Evolutionary conservation across 2,888 invertebrate genomes (phyloP), one percentile per base, ranked within the genome.

Genomic region (Parascotia fuliginaria): DNA sequence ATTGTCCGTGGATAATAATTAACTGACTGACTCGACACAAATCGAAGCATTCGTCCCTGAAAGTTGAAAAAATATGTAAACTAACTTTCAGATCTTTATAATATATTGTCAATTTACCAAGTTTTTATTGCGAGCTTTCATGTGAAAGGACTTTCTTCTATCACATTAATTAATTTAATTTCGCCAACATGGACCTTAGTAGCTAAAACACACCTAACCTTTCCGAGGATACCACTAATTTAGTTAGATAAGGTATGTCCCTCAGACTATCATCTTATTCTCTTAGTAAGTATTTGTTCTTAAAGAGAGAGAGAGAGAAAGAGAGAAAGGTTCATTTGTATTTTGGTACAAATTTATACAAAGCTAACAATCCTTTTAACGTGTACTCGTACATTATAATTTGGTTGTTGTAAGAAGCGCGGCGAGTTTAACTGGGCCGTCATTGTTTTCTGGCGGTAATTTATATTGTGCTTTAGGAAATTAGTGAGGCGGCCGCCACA

Each of bases 1-100:
- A 88, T 85, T 86, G 83, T 85, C 83, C 79, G 81, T 75, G 72
- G 77, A 78, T 83, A 85, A 86, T 89, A 89, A 90, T 89, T 88
- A 89, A 87, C 87, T 77, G 76, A 71, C 85, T 90, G 90, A 90
- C 89, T 87, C 84, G 73, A 82, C 87, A 81, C 60, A 85, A 85
- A 80, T 76, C 59, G 63, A 70, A 75, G 70, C 60, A 75, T 67
- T 61, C 64, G 60, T 65, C 65, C 60, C 64, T 74, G 70, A 61
- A 76, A 77, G 68, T 75, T 73, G 60, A 65, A 72, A 78, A 72
- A 71, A 73, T 77, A 70, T 70, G 65, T 49, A 67, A 66, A 75
- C 59, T 67, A 70, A 66, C 59, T 67, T 60, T 56, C 57, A 40
- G 13, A 6, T 60, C 70, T 72, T 65, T 56, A 52, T 37, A 42